Percentiles rank a stretch among this genome's conserved stretches.
phyloP scores from a whole-genome alignment of 1,140 invertebrate genomes.

The Pseudomyrmex gracilis region DNA sequence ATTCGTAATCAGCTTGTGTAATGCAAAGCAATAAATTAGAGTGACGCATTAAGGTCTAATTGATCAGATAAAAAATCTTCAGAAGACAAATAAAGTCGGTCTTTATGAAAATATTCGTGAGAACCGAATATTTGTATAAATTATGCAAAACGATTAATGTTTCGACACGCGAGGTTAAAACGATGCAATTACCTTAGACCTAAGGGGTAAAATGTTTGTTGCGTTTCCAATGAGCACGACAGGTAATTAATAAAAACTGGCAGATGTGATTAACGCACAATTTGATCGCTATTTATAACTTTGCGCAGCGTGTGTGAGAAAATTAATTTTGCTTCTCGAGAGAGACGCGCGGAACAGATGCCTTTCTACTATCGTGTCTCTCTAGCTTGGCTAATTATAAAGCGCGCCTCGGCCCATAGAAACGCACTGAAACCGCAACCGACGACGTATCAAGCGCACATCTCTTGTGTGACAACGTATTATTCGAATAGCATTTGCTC shows the following conservation, averaged over 20 bases:
- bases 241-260: conserved; percentile 43
- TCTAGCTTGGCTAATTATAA: conserved; percentile 37
- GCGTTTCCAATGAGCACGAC: neutral
- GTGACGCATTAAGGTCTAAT: too few relatives aligned
- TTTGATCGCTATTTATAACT: conserved; percentile 27
- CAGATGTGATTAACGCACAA: conserved; percentile 21
- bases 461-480: conserved; percentile 43
- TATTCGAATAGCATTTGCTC: conserved; percentile 41
- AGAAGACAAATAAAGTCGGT: neutral
- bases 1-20: too few relatives aligned
- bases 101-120: neutral
- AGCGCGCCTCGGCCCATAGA: conserved; percentile 16
- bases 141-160: neutral
- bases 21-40: too few relatives aligned
- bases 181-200: conserved; percentile 1
- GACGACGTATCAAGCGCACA: conserved; percentile 12
- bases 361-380: conserved; percentile 18
- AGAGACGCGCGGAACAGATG: conserved; percentile 21
- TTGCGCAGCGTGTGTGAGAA: conserved; percentile 15
- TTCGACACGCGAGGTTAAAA: neutral
- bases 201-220: neutral
- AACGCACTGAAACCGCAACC: neutral
- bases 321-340: conserved; percentile 56
- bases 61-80: neutral
- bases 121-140: neutral